Evolutionary conservation across 2,888 invertebrate genomes (phyloP).

Genomic region (Hedya salicella): DNA sequence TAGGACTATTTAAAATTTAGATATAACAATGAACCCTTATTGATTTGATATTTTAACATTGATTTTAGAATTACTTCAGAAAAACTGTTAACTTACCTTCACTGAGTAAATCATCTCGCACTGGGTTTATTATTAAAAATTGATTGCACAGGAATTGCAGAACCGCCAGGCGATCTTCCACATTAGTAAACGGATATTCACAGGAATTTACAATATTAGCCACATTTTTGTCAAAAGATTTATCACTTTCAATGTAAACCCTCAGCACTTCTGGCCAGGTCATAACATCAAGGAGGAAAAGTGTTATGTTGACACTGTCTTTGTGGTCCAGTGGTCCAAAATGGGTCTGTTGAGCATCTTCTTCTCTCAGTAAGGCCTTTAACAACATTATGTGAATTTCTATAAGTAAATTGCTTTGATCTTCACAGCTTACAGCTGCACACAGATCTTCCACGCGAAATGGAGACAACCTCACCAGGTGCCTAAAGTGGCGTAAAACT

Average conservation of each 20-base stretch:
- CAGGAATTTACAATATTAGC: slow-evolving; percentile 88
- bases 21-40: too few relatives aligned
- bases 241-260: slow-evolving; percentile 96
- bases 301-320: slow-evolving; percentile 97
- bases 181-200: slow-evolving; percentile 95
- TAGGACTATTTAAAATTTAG: too few relatives aligned
- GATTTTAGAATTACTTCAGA: too few relatives aligned
- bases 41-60: not conserved
- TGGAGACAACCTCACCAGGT: slow-evolving; percentile 95
- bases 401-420: slow-evolving; percentile 95
- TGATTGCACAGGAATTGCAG: slow-evolving; percentile 97
- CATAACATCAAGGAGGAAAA: slow-evolving; percentile 96
- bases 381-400: slow-evolving; percentile 98
- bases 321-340: slow-evolving; percentile 99
- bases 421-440: slow-evolving; percentile 95
- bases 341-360: slow-evolving; percentile 97
- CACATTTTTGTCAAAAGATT: slow-evolving; percentile 89
- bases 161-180: slow-evolving; percentile 91
- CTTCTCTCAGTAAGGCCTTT: slow-evolving; percentile 95
- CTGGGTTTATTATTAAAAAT: slow-evolving; percentile 96
- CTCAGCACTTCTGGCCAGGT: slow-evolving; percentile 98
- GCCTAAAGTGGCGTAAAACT: slow-evolving; percentile 96
- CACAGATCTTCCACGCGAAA: slow-evolving; percentile 99
- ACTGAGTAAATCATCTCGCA: slow-evolving; percentile 96
- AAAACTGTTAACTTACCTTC: slow-evolving; percentile 87